A percentile compares a stretch with the other conserved stretches of the same genome.
These are phyloP conservation scores for Pollachius pollachius DNA, from an alignment of 2,113 vertebrate species.

Conservation along the genomic window DNA sequence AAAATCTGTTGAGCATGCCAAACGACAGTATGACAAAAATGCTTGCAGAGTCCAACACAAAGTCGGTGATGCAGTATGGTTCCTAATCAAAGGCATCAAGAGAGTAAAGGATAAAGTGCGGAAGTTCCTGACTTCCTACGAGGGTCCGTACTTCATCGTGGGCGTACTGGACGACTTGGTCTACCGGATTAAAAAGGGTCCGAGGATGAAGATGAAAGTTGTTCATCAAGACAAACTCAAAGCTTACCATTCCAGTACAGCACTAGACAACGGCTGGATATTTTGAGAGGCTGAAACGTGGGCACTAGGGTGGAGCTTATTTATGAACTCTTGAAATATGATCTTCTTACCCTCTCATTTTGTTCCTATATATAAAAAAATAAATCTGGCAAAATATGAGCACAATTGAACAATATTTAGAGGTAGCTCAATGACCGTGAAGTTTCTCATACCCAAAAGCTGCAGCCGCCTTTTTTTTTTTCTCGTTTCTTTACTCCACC, in stretches of 20 bases:
- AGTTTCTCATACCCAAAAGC: too few relatives aligned
- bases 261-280: conserved; percentile 11
- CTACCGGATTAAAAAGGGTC: not conserved
- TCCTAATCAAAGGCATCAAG: conserved; percentile 16
- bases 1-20: not conserved
- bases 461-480: too few relatives aligned
- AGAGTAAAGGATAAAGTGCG: not conserved
- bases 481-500: too few relatives aligned
- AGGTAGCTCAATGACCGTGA: too few relatives aligned
- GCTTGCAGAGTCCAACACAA: not conserved
- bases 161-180: conserved; percentile 1
- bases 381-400: too few relatives aligned
- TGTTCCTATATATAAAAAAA: too few relatives aligned
- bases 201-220: too few relatives aligned
- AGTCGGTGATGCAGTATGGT: conserved; percentile 20
- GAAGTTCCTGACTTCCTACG: conserved; percentile 26
- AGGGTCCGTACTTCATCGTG: conserved; percentile 18
- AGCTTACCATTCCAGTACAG: not conserved
- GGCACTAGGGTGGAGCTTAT: too few relatives aligned
- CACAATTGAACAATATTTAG: too few relatives aligned
- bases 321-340: too few relatives aligned
- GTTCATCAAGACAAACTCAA: not conserved
- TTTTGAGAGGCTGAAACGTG: not conserved
- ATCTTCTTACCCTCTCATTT: too few relatives aligned
- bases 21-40: conserved; percentile 8